Conservation (phyloP, 2,113 vertebrate genomes). For the human (Homo sapiens) region GRCh38 chr14:73642001-73642500, state of each 20-base stretch:
- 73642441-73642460: no score
- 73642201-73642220: neutral
- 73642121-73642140: neutral
- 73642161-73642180: neutral
- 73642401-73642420: no score
- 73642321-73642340: neutral
- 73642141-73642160: neutral
- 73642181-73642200: slow-evolving; percentile 3
- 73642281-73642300: neutral
- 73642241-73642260: neutral
- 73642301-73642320: neutral
- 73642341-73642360: neutral
- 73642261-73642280: neutral
- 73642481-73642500: neutral
- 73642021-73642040: neutral
- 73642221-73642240: neutral
- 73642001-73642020: neutral
- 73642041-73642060: neutral
- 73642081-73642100: neutral
- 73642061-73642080: neutral
- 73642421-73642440: no score
- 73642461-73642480: no score
- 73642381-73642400: no score
- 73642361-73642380: no score
- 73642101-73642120: neutral